Base-by-base conservation (phyloP, 2,113 vertebrate species). In the Podiceps cristatus region DNA sequence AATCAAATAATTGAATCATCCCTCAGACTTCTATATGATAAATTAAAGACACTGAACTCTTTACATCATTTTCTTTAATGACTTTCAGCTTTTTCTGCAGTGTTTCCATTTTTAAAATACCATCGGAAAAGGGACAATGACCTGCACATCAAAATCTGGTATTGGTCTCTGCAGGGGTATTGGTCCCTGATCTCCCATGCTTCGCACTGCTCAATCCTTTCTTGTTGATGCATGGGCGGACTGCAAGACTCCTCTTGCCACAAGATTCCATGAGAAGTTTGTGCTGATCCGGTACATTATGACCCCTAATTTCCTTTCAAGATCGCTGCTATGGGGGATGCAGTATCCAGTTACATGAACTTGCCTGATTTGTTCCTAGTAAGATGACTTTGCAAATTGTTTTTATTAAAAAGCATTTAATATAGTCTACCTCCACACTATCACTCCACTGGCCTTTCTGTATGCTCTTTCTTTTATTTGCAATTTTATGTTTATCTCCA, bases 1-100 rank as follows among this genome's bases (percentile, higher is more conserved):
- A 94, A 86, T 96, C 76, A 96, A 91, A 86, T 93, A 96, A 95
- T 95, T 85, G 73, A 91, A 91, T 87, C 12, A 85, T 64, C 35
- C 89, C 44, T 91, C 31, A 72, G 49, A 63, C 52, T 81, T 89
- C 76, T 74, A 4, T 44, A 35, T 78, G 60, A 89, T 63, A 75
- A 93, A 92, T 90, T 76, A 88, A 78, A 37, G 20, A 67, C 42
- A 40, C 9, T 42, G 66, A 87, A 90, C 40, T 55, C 33, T 83
- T 88, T 53, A 77, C 19, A 81, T 53, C 1, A 47, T 80, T 87
- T 92, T 80, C n/a, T 84, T 84, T 66, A 91, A 81, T 68, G 37
- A 78, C 80, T 78, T 89, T 15, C n/a, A 60, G 42, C 25, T 85
- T 91, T 84, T 93, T 55, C 42, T 42, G 42, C 9, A 35, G 25